phyloP scores from a whole-genome alignment of 2,888 invertebrate species.

The Abscondita cerata region DNA sequence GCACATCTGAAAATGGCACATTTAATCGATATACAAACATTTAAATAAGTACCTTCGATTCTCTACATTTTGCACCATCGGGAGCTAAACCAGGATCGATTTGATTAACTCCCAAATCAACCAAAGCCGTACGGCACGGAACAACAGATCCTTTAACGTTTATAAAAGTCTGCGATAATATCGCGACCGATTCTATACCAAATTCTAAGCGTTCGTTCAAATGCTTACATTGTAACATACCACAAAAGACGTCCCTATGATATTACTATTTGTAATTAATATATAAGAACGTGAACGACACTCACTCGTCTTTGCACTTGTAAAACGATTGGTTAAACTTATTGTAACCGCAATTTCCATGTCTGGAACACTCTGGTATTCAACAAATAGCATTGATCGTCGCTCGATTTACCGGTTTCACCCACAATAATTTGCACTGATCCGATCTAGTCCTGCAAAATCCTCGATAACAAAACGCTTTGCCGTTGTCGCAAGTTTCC shows the following conservation, averaged over 20 bases:
- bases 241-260: constrained; percentile 79
- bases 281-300: no score
- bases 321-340: constrained; percentile 74
- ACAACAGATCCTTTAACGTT: constrained; percentile 80
- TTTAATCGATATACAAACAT: neutral
- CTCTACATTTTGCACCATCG: constrained; percentile 91
- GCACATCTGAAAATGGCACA: constrained; percentile 86
- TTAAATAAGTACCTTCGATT: constrained; percentile 69
- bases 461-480: constrained; percentile 90
- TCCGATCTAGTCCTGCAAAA: constrained; percentile 87
- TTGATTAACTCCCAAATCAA: constrained; percentile 89
- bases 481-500: constrained; percentile 75
- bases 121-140: constrained; percentile 89
- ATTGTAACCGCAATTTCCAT: constrained; percentile 95
- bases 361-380: constrained; percentile 80
- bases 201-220: constrained; percentile 92
- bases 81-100: constrained; percentile 96
- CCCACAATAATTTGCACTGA: constrained; percentile 95
- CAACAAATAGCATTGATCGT: constrained; percentile 82
- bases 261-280: no score
- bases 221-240: constrained; percentile 94
- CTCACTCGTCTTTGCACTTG: constrained; percentile 74
- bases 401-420: constrained; percentile 83
- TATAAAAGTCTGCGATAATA: constrained; percentile 83
- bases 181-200: constrained; percentile 91